phyloP scores from a whole-genome alignment of 2,888 invertebrate species.

The Drosophila niveifrons region DNA sequence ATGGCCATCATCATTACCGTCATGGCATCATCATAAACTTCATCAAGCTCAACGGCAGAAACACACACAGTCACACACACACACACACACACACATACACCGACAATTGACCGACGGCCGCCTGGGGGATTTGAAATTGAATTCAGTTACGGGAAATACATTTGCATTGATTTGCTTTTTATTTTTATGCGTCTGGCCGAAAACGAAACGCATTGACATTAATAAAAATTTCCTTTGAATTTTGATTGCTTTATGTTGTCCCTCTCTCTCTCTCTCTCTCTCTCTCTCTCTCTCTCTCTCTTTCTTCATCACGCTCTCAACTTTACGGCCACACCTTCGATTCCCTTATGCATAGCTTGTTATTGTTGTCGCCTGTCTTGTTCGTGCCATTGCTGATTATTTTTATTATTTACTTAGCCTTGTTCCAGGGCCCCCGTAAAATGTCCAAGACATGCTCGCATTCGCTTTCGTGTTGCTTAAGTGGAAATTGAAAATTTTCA shows the following conservation, averaged over 20 bases:
- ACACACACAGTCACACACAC: neutral
- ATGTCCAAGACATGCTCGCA: conserved; percentile 19
- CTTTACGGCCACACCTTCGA: neutral
- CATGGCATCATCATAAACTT: conserved; percentile 31
- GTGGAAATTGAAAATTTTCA: conserved; percentile 79
- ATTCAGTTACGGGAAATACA: conserved; percentile 80
- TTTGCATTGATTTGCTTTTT: conserved; percentile 80
- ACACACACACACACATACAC: conserved; percentile 28
- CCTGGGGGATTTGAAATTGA: conserved; percentile 75
- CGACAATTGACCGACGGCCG: conserved; percentile 7
- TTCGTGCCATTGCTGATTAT: conserved; percentile 65
- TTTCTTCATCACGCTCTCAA: neutral
- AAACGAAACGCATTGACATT: conserved; percentile 74
- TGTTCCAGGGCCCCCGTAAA: conserved; percentile 32
- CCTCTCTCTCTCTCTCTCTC: no score
- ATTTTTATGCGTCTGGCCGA: conserved; percentile 73
- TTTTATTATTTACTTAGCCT: conserved; percentile 77
- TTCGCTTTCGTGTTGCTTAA: conserved; percentile 48
- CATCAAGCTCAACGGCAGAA: conserved; percentile 37
- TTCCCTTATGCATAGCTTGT: conserved; percentile 26
- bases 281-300: neutral
- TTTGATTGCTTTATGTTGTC: conserved; percentile 76
- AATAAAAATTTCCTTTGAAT: conserved; percentile 82
- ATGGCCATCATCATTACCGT: conserved; percentile 29
- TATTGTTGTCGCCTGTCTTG: conserved; percentile 61